These are phyloP conservation scores for Amorpha juglandis DNA, from an alignment of 2,888 invertebrate genomes.

Conservation along the genomic window DNA sequence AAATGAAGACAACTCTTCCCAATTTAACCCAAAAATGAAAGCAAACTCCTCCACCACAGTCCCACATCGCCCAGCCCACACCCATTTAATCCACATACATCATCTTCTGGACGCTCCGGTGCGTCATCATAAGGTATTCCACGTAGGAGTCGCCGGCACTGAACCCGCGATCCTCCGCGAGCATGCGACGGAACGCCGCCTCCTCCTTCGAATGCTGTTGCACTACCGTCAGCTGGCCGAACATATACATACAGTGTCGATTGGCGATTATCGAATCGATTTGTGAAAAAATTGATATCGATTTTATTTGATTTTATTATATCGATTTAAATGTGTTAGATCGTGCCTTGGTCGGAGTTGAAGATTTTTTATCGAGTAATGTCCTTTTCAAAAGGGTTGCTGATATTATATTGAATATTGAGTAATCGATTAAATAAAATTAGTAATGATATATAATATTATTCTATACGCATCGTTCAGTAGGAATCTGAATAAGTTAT, in stretches of 20 bases:
- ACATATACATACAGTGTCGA: neutral
- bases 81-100: slow-evolving; percentile 52
- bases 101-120: slow-evolving; percentile 92
- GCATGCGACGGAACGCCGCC: slow-evolving; percentile 92
- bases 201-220: slow-evolving; percentile 79
- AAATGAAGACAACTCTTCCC: neutral
- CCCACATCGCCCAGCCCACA: slow-evolving; percentile 21
- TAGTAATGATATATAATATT: too few relatives aligned
- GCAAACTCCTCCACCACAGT: slow-evolving; percentile 26
- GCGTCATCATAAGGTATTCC: slow-evolving; percentile 97
- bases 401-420: too few relatives aligned
- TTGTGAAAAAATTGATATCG: neutral
- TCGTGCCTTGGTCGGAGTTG: too few relatives aligned
- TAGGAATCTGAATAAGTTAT: too few relatives aligned
- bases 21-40: neutral
- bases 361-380: too few relatives aligned
- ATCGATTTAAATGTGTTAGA: too few relatives aligned
- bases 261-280: neutral
- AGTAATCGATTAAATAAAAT: too few relatives aligned
- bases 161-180: slow-evolving; percentile 94
- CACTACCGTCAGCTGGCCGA: slow-evolving; percentile 60
- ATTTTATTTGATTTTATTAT: neutral
- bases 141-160: slow-evolving; percentile 95
- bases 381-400: too few relatives aligned
- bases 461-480: too few relatives aligned